These are phyloP conservation scores for Plectus sambesii DNA, from an alignment of 1,140 invertebrate species.

Conservation along the genomic window DNA sequence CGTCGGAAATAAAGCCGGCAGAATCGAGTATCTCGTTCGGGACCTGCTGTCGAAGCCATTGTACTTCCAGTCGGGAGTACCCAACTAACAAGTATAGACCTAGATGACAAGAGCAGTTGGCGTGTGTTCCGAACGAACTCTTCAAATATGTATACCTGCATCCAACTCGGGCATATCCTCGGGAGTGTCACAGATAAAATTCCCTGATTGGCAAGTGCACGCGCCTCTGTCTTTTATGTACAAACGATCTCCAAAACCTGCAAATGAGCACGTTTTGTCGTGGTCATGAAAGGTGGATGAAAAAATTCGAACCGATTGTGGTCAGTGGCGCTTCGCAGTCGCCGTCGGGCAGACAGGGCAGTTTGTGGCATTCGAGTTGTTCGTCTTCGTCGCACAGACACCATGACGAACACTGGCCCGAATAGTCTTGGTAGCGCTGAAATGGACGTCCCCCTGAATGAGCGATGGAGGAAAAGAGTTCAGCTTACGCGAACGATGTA, in stretches of 20 bases:
- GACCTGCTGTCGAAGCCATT: conserved; percentile 18
- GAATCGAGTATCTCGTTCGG: conserved; percentile 16
- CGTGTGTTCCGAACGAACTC: conserved; percentile 28
- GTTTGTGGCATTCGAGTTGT: conserved; percentile 25
- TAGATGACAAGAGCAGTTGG: conserved; percentile 7
- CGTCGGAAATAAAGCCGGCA: conserved; percentile 21
- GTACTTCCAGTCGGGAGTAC: conserved; percentile 20
- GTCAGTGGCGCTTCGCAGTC: conserved; percentile 32
- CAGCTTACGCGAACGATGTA: conserved; percentile 28
- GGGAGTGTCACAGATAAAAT: conserved; percentile 41
- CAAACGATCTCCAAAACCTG: conserved; percentile 38
- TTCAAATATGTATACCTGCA: conserved; percentile 30
- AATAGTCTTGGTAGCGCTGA: conserved; percentile 35
- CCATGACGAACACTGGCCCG: conserved; percentile 40
- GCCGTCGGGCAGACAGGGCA: conserved; percentile 33
- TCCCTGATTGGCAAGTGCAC: conserved; percentile 34
- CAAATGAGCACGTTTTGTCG: conserved; percentile 10
- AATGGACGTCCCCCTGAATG: conserved; percentile 13
- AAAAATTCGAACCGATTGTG: conserved; percentile 24
- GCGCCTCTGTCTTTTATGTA: conserved; percentile 39
- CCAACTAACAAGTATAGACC: conserved; percentile 21
- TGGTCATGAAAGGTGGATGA: conserved; percentile 2
- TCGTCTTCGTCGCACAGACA: conserved; percentile 34
- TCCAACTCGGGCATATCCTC: conserved; percentile 26
- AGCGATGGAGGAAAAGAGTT: background rate